phyloP scores from a whole-genome alignment of 2,113 vertebrate genomes.

The Oophaga pumilio region DNA sequence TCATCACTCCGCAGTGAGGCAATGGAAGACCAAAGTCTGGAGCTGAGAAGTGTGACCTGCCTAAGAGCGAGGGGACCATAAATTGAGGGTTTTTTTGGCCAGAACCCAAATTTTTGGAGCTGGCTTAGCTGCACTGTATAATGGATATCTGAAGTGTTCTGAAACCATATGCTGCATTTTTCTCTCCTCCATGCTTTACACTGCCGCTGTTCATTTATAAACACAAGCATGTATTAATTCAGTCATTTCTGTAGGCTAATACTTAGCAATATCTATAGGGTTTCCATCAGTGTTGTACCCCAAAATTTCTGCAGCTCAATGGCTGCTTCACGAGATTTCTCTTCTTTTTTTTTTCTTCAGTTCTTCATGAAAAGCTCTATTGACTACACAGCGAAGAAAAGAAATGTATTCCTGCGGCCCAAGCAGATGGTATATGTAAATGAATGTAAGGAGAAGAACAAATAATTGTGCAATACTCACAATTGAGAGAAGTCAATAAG shows the following conservation, averaged over 20 bases:
- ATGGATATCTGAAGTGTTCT: neutral
- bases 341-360: neutral
- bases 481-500: neutral
- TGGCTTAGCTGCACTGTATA: too few species aligned
- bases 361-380: slow-evolving; percentile 25
- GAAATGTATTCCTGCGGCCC: neutral
- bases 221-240: neutral
- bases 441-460: slow-evolving; percentile 25
- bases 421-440: slow-evolving; percentile 39
- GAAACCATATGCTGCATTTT: neutral
- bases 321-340: neutral
- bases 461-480: slow-evolving; percentile 3
- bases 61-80: too few species aligned
- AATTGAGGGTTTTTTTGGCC: too few species aligned
- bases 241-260: neutral
- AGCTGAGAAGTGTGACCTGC: too few species aligned
- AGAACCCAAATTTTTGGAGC: too few species aligned
- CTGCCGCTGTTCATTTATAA: neutral
- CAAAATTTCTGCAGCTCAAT: neutral
- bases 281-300: neutral
- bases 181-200: neutral
- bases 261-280: neutral
- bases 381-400: slow-evolving; percentile 19
- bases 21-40: too few species aligned
- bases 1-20: too few species aligned